Conservation (phyloP, 2,797 vertebrate species). For the Rhinoraja longicauda region DNA sequence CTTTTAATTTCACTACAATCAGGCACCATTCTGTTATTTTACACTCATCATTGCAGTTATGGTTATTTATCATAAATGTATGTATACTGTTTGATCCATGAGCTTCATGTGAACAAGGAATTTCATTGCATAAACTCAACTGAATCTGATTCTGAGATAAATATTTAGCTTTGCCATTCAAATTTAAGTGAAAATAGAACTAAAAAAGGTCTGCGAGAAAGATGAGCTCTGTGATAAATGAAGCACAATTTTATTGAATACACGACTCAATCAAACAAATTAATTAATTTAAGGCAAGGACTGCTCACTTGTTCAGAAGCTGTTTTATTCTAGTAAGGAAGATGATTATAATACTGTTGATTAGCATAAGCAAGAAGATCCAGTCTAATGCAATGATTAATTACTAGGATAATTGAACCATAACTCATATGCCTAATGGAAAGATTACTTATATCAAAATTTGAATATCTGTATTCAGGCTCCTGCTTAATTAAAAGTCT, state of each 20-base stretch:
- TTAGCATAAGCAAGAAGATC: not conserved
- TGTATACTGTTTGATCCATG: too few species aligned
- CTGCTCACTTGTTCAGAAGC: not conserved
- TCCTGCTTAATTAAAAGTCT: conserved; percentile 28
- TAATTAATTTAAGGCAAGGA: not conserved
- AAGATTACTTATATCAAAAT: not conserved
- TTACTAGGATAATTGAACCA: not conserved
- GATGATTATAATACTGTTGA: not conserved
- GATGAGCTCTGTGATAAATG: not conserved
- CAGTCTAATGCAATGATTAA: not conserved
- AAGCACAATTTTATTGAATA: not conserved
- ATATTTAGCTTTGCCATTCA: not conserved
- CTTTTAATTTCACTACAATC: too few species aligned
- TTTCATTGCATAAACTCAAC: too few species aligned
- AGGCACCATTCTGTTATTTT: too few species aligned
- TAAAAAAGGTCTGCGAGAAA: not conserved
- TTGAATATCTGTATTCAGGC: conserved; percentile 7
- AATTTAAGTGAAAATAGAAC: not conserved
- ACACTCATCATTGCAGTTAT: too few species aligned
- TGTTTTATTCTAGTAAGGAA: not conserved
- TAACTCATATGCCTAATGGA: not conserved
- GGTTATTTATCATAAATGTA: too few species aligned
- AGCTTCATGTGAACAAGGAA: too few species aligned
- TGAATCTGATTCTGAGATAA: not conserved
- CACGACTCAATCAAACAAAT: not conserved